Percentiles rank a stretch among this genome's conserved stretches.
phyloP scores from a whole-genome alignment of 2,113 vertebrate genomes.

The Rana temporaria region DNA sequence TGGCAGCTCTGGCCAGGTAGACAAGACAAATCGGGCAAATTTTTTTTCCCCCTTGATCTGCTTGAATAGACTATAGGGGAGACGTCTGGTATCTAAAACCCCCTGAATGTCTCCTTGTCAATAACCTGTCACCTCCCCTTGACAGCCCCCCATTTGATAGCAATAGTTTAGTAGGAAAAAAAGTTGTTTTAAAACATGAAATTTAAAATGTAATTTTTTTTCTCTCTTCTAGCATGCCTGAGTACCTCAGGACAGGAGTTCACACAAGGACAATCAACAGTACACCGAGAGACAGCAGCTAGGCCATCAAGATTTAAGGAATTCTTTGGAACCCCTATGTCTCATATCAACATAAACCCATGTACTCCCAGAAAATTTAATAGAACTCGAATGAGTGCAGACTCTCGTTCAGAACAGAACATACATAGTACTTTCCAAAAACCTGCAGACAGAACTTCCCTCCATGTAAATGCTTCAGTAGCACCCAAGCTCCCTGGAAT shows the following conservation, averaged over 20 bases:
- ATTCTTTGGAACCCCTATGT: background rate
- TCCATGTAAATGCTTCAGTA: background rate
- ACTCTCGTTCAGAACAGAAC: background rate
- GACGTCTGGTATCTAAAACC: background rate
- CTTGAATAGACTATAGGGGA: too few relatives aligned
- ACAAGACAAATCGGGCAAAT: too few relatives aligned
- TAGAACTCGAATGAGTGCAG: conserved; percentile 9
- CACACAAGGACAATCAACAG: conserved; percentile 35
- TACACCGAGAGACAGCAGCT: background rate
- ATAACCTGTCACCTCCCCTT: background rate
- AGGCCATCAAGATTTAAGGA: background rate
- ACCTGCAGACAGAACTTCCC: conserved; percentile 8
- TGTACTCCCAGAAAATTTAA: conserved; percentile 4
- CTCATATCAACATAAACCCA: background rate
- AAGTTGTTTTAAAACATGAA: too few relatives aligned
- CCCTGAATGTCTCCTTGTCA: background rate
- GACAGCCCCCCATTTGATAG: too few relatives aligned
- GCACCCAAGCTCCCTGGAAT: conserved; percentile 21
- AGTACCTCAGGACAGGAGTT: conserved; percentile 40
- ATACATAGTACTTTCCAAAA: background rate
- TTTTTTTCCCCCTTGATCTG: too few relatives aligned
- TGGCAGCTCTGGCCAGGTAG: too few relatives aligned
- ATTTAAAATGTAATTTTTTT: background rate
- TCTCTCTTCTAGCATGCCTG: conserved; percentile 23
- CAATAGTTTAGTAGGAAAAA: too few relatives aligned